These are phyloP conservation scores for Iselma pallidipennis DNA, from an alignment of 2,888 invertebrate genomes.

Conservation along the genomic window DNA sequence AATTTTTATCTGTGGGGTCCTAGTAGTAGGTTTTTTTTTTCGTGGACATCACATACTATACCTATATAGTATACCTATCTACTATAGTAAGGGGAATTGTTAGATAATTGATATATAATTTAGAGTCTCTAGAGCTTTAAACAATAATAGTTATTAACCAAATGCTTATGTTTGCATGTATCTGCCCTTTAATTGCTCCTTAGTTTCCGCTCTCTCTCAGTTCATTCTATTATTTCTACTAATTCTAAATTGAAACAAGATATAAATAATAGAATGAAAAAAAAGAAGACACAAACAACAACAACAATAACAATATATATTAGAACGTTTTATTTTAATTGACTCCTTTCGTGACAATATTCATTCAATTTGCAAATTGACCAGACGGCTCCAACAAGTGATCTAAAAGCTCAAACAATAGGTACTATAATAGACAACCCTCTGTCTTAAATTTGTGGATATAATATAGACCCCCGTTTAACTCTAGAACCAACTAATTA, in stretches of 20 bases:
- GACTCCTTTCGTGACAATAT: conserved; percentile 21
- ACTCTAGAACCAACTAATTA: background rate
- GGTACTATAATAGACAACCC: too few relatives aligned
- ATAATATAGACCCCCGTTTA: background rate
- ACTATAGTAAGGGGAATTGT: conserved; percentile 19
- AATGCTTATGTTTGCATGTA: conserved; percentile 47
- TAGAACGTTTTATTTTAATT: conserved; percentile 21
- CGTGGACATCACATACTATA: background rate
- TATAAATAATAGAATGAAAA: background rate
- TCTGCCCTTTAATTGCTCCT: conserved; percentile 22
- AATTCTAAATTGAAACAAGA: conserved; percentile 16
- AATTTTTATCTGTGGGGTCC: conserved; percentile 25
- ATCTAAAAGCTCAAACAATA: background rate
- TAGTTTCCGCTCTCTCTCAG: conserved; percentile 16
- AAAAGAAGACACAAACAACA: too few relatives aligned
- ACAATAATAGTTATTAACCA: conserved; percentile 48
- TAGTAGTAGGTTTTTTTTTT: background rate
- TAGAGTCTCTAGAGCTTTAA: conserved; percentile 45
- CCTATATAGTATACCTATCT: too few relatives aligned
- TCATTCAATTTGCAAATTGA: conserved; percentile 21
- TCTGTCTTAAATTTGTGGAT: background rate
- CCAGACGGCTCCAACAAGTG: background rate
- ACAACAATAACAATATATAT: background rate
- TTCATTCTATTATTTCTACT: conserved; percentile 18
- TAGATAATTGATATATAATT: conserved; percentile 51